A percentile compares a stretch with the other conserved stretches of the same genome.
Evolutionary conservation across 2,888 invertebrate species (phyloP).

Genomic region (Hirtodrosophila alboralis): DNA sequence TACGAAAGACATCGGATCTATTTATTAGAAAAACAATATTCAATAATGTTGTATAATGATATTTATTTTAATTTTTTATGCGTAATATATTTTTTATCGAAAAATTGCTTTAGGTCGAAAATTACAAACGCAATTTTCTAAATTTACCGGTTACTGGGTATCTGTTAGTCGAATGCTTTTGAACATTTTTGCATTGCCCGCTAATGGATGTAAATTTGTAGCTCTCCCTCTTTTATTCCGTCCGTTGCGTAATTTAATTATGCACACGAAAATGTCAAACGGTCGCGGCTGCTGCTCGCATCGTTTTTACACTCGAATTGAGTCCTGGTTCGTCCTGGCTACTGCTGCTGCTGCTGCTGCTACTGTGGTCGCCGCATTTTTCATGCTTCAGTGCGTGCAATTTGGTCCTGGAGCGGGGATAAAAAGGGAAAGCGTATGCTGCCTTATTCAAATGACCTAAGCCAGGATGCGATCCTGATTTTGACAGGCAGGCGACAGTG

Average conservation of each 20-base stretch:
- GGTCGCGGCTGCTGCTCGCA: slow-evolving; percentile 51
- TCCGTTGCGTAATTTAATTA: slow-evolving; percentile 69
- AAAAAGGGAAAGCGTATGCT: slow-evolving; percentile 28
- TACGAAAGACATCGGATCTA: too few species aligned
- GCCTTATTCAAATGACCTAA: slow-evolving; percentile 74
- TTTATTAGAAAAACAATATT: too few species aligned
- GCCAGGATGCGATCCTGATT: slow-evolving; percentile 66
- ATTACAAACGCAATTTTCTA: too few species aligned
- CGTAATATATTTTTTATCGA: too few species aligned
- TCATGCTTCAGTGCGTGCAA: slow-evolving; percentile 76
- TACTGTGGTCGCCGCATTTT: slow-evolving; percentile 71
- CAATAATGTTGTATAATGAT: too few species aligned
- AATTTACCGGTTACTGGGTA: too few species aligned
- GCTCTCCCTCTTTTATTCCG: slow-evolving; percentile 13
- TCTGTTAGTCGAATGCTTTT: background rate
- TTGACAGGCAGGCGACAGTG: slow-evolving; percentile 55
- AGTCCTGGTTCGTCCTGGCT: slow-evolving; percentile 52
- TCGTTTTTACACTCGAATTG: slow-evolving; percentile 78
- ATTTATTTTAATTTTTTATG: too few species aligned
- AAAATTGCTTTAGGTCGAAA: too few species aligned
- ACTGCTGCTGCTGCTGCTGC: slow-evolving; percentile 26
- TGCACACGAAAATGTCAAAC: slow-evolving; percentile 76
- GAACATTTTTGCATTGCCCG: slow-evolving; percentile 3
- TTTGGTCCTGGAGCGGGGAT: slow-evolving; percentile 38
- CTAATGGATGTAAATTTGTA: slow-evolving; percentile 23